Percentiles rank a stretch among this genome's conserved stretches.
Conservation (phyloP, 2,113 vertebrate genomes). For the Solenodon paradoxus region DNA sequence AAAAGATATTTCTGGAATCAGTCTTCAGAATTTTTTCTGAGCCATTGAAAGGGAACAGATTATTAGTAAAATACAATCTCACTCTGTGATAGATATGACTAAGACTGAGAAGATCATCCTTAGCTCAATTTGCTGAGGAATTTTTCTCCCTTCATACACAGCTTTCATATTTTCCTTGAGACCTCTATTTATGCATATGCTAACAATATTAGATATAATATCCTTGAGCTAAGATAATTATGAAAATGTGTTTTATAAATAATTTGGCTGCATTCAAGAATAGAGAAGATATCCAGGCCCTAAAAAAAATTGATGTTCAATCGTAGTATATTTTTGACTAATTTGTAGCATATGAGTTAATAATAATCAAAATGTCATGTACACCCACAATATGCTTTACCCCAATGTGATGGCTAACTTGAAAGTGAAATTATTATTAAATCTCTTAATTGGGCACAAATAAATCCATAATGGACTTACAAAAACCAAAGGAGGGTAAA, state of each 20-base stretch:
- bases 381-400: not conserved
- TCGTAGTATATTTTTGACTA: not conserved
- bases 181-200: not conserved
- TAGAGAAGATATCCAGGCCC: not conserved
- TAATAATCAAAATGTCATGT: not conserved
- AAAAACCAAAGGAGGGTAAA: not conserved
- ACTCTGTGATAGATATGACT: not conserved
- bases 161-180: not conserved
- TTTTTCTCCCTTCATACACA: not conserved
- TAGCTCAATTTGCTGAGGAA: not conserved
- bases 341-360: not conserved
- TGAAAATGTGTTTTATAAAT: not conserved
- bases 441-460: not conserved
- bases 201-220: not conserved
- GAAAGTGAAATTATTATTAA: not conserved
- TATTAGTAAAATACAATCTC: not conserved
- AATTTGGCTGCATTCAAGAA: not conserved
- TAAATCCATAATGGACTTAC: not conserved
- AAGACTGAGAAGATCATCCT: not conserved
- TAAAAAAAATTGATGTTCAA: not conserved
- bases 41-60: not conserved
- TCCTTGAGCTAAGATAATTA: not conserved
- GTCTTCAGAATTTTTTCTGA: not conserved
- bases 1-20: not conserved
- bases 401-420: not conserved